Evolutionary conservation across 1,140 invertebrate genomes (phyloP).

Genomic region (Andrena cerasifolii): DNA sequence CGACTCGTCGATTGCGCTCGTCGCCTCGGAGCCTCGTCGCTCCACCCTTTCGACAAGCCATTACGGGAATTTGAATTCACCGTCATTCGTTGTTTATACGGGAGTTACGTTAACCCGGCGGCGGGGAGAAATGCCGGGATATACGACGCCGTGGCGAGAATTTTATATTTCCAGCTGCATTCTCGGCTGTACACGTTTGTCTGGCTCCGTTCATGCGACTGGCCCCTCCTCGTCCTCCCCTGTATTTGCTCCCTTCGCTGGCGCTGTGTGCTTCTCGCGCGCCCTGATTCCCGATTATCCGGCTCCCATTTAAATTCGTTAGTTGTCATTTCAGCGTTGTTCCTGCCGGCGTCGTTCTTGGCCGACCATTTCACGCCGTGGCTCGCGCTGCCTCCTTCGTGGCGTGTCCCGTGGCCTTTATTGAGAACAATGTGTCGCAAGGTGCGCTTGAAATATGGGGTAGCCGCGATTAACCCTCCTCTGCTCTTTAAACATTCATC

Average conservation of each 20-base stretch:
- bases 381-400: not conserved
- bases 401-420: constrained; percentile 11
- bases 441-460: constrained; percentile 1
- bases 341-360: constrained; percentile 40
- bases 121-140: no score
- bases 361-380: constrained; percentile 30
- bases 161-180: constrained; percentile 1
- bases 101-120: no score
- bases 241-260: not conserved
- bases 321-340: no score
- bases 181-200: constrained; percentile 12
- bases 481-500: not conserved
- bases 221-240: not conserved
- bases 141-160: not conserved
- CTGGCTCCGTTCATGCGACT: constrained; percentile 25
- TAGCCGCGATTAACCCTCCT: no score
- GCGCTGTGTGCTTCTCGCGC: not conserved
- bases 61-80: constrained; percentile 23
- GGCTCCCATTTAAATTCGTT: constrained; percentile 49
- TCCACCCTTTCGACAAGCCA: not conserved
- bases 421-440: not conserved
- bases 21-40: not conserved
- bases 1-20: not conserved
- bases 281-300: constrained; percentile 34
- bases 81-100: no score